Evolutionary conservation across 2,113 vertebrate genomes (phyloP).

Genomic region (Thermophis baileyi): DNA sequence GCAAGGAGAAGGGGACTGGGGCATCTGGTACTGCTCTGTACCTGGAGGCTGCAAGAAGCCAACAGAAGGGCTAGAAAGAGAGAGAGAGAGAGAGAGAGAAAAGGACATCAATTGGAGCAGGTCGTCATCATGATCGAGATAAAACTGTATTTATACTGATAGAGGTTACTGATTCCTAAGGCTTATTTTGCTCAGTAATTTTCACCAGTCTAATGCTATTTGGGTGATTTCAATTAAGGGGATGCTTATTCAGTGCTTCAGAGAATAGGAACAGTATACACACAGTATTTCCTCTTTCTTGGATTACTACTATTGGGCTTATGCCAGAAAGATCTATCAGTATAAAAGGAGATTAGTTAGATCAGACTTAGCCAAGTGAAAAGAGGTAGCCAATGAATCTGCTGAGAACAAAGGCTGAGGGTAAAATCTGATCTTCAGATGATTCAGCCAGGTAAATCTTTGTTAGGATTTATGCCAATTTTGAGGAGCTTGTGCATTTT

Average conservation of each 20-base stretch:
- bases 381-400: not conserved
- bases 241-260: not conserved
- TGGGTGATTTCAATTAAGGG: not conserved
- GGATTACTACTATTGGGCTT: not conserved
- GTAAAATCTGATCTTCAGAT: not conserved
- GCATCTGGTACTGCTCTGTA: slow-evolving; percentile 95
- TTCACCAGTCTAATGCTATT: not conserved
- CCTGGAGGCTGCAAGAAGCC: slow-evolving; percentile 92
- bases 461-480: not conserved
- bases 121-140: not conserved
- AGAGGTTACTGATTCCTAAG: not conserved
- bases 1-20: slow-evolving; percentile 92
- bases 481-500: not conserved
- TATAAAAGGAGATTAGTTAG: not conserved
- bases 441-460: not conserved
- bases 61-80: slow-evolving; percentile 81
- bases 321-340: not conserved
- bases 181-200: accelerated
- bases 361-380: not conserved
- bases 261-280: not conserved
- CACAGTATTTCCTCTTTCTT: not conserved
- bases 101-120: slow-evolving; percentile 24
- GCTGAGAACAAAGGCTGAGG: not conserved
- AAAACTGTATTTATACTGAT: slow-evolving; percentile 29
- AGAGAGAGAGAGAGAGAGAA: slow-evolving; percentile 20